Percentiles rank a stretch among this genome's conserved stretches.
These are phyloP conservation scores for Troglohyphantes excavatus DNA, from an alignment of 2,888 invertebrate genomes.

Conservation along the genomic window DNA sequence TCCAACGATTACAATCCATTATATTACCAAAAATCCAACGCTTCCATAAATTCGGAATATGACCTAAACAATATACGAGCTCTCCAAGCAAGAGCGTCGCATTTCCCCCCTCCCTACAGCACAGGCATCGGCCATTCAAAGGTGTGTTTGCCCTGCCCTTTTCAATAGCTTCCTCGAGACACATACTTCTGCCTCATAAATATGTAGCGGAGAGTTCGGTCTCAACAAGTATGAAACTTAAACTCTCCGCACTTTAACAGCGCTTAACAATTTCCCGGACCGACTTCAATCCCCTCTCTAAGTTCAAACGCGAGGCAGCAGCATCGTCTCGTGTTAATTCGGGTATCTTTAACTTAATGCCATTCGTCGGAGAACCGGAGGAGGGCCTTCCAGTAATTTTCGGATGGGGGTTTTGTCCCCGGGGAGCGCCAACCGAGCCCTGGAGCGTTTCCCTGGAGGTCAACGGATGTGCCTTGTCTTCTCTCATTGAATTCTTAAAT, in stretches of 20 bases:
- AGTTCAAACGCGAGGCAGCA: background rate
- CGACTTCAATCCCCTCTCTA: background rate
- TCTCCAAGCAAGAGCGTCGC: no score
- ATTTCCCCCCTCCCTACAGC: background rate
- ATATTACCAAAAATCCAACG: slow-evolving; percentile 8
- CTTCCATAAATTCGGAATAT: slow-evolving; percentile 1
- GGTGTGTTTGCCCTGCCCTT: slow-evolving; percentile 24
- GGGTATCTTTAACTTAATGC: slow-evolving; percentile 77
- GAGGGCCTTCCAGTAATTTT: slow-evolving; percentile 50
- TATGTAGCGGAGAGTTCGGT: slow-evolving; percentile 48
- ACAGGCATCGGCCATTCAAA: slow-evolving; percentile 25
- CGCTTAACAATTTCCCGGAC: background rate
- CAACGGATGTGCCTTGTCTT: slow-evolving; percentile 65
- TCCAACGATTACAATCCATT: background rate
- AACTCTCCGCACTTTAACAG: slow-evolving; percentile 29
- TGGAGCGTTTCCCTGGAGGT: slow-evolving; percentile 55
- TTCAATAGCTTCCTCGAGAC: slow-evolving; percentile 9
- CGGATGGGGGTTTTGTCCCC: slow-evolving; percentile 59
- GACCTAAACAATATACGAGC: background rate
- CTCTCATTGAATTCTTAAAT: slow-evolving; percentile 79
- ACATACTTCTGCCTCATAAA: slow-evolving; percentile 66
- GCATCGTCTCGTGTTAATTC: slow-evolving; percentile 69
- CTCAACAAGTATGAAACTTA: slow-evolving; percentile 24
- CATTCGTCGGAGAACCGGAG: slow-evolving; percentile 45
- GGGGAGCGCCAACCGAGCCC: slow-evolving; percentile 26